These are phyloP conservation scores for Mustela nigripes DNA, from an alignment of 2,113 vertebrate species.

Conservation along the genomic window DNA sequence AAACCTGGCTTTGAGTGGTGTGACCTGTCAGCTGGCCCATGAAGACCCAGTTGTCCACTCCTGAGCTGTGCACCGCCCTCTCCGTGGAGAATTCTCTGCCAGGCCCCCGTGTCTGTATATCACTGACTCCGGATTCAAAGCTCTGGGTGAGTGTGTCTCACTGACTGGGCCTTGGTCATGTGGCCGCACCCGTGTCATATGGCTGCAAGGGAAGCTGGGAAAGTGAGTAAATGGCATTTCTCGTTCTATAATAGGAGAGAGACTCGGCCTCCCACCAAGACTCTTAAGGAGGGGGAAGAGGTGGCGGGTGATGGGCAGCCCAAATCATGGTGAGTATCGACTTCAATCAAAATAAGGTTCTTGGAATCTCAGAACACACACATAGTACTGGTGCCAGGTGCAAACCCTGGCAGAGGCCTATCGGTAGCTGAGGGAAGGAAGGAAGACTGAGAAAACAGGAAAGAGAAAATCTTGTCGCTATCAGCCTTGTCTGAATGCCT, in stretches of 20 bases:
- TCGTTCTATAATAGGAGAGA: not conserved
- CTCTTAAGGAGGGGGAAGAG: not conserved
- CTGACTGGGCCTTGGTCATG: not conserved
- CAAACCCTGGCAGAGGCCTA: not conserved
- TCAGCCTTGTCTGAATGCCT: not conserved
- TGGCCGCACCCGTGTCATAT: not conserved
- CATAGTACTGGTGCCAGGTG: not conserved
- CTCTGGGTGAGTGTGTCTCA: not conserved
- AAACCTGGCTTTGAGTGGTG: not conserved
- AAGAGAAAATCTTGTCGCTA: not conserved
- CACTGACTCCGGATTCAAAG: not conserved
- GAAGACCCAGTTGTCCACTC: not conserved
- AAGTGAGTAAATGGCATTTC: not conserved
- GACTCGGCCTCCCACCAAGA: not conserved
- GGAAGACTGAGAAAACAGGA: not conserved
- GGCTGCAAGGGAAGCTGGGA: conserved; percentile 4
- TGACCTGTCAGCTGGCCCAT: not conserved
- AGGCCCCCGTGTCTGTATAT: not conserved
- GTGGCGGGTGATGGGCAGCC: not conserved
- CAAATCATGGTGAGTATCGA: not conserved
- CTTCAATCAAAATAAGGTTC: conserved; percentile 29
- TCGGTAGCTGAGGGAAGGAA: not conserved
- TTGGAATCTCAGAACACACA: not conserved
- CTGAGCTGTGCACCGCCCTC: not conserved
- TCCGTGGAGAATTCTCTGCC: not conserved